phyloP scores from a whole-genome alignment of 1,140 invertebrate genomes.

The Eurosta solidaginis region DNA sequence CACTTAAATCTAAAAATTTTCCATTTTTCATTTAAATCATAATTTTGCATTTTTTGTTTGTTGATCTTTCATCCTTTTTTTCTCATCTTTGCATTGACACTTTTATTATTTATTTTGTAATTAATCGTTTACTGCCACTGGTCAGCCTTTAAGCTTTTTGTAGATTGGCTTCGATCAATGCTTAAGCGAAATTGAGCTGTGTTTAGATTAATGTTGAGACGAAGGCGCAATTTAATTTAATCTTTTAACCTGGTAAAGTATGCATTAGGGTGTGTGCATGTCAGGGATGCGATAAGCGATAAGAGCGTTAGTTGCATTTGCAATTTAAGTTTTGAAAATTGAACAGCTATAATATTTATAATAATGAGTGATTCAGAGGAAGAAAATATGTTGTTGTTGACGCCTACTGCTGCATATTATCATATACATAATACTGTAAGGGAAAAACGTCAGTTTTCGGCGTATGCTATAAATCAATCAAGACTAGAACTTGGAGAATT shows the following conservation, averaged over 20 bases:
- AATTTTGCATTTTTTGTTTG: not conserved
- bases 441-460: no score
- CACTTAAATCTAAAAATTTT: not conserved
- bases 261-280: no score
- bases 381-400: no score
- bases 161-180: not conserved
- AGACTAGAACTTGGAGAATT: no score
- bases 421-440: no score
- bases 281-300: no score
- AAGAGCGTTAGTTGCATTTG: no score
- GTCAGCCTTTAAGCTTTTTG: not conserved
- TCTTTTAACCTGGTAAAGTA: not conserved
- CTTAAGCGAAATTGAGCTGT: not conserved
- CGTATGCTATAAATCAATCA: no score
- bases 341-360: no score
- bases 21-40: not conserved
- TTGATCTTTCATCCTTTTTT: not conserved
- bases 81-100: not conserved
- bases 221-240: not conserved
- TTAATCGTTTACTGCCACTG: not conserved
- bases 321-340: no score
- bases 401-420: no score
- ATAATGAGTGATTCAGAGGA: no score
- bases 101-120: not conserved
- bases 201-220: not conserved